These are phyloP conservation scores for Lycophotia porphyrea DNA, from an alignment of 2,888 invertebrate species.

Conservation along the genomic window DNA sequence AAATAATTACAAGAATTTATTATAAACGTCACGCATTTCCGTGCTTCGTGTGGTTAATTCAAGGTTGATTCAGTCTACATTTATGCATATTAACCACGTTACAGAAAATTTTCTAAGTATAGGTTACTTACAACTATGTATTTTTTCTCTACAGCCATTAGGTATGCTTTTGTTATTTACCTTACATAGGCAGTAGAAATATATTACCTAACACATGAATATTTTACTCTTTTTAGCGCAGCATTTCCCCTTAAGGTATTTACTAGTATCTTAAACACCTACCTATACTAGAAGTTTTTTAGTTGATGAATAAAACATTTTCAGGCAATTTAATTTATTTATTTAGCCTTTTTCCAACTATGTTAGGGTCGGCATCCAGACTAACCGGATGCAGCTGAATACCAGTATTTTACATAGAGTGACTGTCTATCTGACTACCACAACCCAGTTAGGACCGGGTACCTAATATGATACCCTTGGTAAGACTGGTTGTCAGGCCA, in stretches of 20 bases:
- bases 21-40: constrained; percentile 3
- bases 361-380: no score
- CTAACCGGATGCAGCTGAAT: no score
- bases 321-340: no score
- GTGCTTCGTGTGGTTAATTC: neutral
- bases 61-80: neutral
- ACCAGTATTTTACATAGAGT: no score
- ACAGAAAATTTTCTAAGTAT: neutral
- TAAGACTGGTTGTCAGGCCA: no score
- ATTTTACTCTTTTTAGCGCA: neutral
- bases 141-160: neutral
- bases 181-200: no score
- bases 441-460: no score
- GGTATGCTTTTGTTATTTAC: no score
- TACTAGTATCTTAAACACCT: neutral
- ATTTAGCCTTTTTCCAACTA: no score
- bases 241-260: neutral
- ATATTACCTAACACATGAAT: no score
- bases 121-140: neutral
- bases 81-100: neutral
- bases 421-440: no score
- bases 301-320: neutral
- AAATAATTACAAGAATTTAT: neutral
- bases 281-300: neutral
- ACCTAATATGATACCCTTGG: no score